Base-by-base conservation (phyloP, 1,140 invertebrate species). In the Halyomorpha halys region DNA sequence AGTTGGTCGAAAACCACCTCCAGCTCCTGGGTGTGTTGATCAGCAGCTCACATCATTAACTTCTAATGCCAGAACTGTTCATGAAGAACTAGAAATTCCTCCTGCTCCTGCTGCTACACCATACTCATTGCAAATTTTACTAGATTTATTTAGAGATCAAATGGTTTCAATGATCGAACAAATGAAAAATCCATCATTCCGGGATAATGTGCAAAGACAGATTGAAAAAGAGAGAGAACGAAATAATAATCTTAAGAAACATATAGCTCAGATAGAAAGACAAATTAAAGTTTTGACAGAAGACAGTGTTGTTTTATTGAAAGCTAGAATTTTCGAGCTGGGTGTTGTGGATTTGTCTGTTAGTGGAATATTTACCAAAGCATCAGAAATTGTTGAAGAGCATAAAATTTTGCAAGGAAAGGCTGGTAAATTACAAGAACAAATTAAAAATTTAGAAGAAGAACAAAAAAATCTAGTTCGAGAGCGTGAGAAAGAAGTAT, bases 251-350 rank as follows among this genome's bases (percentile, higher is more conserved):
- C 72, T 94, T 51, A 85, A 86, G 70, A 86, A 83, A 34, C 81
- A 89, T 54, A 86, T 86, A 30, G 86, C 85, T n/a, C 89, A 93
- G 72, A 78, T 95, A 64, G 90, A 95, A 67, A 92, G 91, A 73
- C 89, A 94, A 76, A 93, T 96, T 65, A 89, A 86, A 71, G 83
- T 88, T 53, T 76, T 96, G 30, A 92, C 93, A 65, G 87, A 90
- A 69, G 91, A 95, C 72, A 94, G 92, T 71, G 89, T 94, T 14
- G 84, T 83, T 19, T 76, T 94, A 47, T 76, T 97, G 14, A 92
- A 93, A 73, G 83, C 86, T n/a, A 80, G 92, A 61, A 90, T 96
- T 84, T 86, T 83, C 65, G 92, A 96, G 74, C 78, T 96, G 66
- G 91, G 88, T 64, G 92, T 95, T 68, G 84, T 90, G 72, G 83